Percentiles rank a stretch among this genome's conserved stretches.
These are phyloP conservation scores for Suricata suricatta DNA, from an alignment of 2,113 vertebrate genomes.

Conservation along the genomic window DNA sequence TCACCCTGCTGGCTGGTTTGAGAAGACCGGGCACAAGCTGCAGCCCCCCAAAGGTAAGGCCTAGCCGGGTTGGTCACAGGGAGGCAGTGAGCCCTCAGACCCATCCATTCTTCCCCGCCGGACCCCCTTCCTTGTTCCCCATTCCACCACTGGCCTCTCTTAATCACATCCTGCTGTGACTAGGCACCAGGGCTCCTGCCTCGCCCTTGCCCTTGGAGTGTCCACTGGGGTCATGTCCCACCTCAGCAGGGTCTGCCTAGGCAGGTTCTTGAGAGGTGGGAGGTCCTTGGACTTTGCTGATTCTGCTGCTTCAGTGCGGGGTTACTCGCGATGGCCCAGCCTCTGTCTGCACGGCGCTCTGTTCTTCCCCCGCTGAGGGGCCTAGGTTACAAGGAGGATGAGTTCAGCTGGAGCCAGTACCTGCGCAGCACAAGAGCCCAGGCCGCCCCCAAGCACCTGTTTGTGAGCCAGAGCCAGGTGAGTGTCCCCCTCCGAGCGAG, in stretches of 20 bases:
- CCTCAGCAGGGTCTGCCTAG: not conserved
- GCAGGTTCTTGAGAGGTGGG: not conserved
- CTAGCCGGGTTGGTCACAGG: not conserved
- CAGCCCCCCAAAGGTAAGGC: constrained; percentile 97
- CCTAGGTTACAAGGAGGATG: constrained; percentile 97
- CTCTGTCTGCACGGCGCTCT: constrained; percentile 61
- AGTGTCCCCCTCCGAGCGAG: constrained; percentile 72
- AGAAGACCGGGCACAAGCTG: constrained; percentile 95
- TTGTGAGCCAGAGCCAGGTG: constrained; percentile 91
- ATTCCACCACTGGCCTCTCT: not conserved
- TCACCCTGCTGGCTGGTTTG: constrained; percentile 96
- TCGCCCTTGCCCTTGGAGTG: not conserved
- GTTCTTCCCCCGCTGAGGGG: constrained; percentile 77
- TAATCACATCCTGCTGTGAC: not conserved
- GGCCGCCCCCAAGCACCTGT: constrained; percentile 94
- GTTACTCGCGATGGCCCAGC: not conserved
- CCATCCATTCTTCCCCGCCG: not conserved
- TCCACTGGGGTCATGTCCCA: not conserved
- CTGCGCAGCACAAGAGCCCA: constrained; percentile 95
- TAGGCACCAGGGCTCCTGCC: not conserved
- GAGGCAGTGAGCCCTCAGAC: not conserved
- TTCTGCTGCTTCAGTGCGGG: constrained; percentile 31
- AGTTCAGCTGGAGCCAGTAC: constrained; percentile 97
- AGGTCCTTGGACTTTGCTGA: not conserved
- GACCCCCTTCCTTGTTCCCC: not conserved